Evolutionary conservation across 2,113 vertebrate species (phyloP), one percentile per base, ranked within the genome.

Genomic region (Pantherophis guttatus): DNA sequence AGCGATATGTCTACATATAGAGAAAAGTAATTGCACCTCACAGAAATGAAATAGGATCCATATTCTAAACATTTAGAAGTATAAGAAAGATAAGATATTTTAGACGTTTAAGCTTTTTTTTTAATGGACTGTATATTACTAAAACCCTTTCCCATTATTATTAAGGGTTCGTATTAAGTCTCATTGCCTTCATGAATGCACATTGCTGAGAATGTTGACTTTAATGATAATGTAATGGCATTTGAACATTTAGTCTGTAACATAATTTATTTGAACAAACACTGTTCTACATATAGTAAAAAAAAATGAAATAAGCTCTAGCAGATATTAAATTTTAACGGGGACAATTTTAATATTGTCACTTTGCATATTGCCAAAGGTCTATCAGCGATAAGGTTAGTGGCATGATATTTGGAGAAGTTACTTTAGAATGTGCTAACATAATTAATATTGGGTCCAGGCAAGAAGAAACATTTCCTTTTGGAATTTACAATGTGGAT

Each of bases 151-250:
- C 91, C 6, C 21, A 93, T 48, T 39, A 11, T 59, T 94, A 94
- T 94, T 88, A 92, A 91, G n/a, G 29, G 1, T 75, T 89, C 1
- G 5, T 33, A 81, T 2, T 39, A 90, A 65, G 75, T 86, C 93
- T 94, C 90, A 24, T 90, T 93, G 48, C 21, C 1, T 33, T 94
- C 65, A 88, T 93, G 89, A 93, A 93, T 53, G 3, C 0, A 0
- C 23, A 52, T 89, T 95, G 11, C 57, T 92, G 33, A 89, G 54
- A 92, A 93, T 59, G 48, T 81, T 90, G 59, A 93, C 62, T 93
- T 33, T 88, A 93, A 94, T 93, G 62, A 62, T 92, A 92, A 94
- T 24, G 1, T 3, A 48, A 92, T 95, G 59, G 88, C 91, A 94
- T 94, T 91, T 93, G 59, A 94, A 91, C 44, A 55, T 21, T 85